These are phyloP conservation scores for Steinernema hermaphroditum DNA, from an alignment of 2,888 invertebrate genomes.

Conservation along the genomic window DNA sequence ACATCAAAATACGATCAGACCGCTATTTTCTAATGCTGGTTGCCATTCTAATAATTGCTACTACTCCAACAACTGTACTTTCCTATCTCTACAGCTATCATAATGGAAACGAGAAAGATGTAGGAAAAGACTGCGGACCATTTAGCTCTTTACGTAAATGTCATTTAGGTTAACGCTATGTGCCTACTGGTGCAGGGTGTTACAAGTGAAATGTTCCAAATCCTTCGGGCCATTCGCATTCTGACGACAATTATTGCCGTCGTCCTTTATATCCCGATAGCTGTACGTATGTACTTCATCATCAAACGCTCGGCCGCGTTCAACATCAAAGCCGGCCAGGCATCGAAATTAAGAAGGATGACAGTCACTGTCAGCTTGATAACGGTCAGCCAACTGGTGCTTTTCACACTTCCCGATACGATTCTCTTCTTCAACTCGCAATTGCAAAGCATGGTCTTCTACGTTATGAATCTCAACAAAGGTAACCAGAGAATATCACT, in stretches of 20 bases:
- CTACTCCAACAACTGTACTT: constrained; percentile 38
- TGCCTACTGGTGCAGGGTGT: constrained; percentile 43
- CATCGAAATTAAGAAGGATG: constrained; percentile 37
- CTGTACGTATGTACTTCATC: constrained; percentile 44
- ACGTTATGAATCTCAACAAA: constrained; percentile 52
- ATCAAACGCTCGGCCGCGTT: constrained; percentile 29
- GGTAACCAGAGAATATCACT: not conserved
- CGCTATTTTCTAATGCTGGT: constrained; percentile 41
- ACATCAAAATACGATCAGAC: constrained; percentile 43
- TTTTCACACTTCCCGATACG: constrained; percentile 46
- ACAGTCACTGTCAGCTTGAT: constrained; percentile 45
- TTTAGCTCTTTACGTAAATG: constrained; percentile 27
- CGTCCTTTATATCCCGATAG: constrained; percentile 44
- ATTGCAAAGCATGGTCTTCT: constrained; percentile 42
- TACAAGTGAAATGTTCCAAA: constrained; percentile 34
- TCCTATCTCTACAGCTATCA: constrained; percentile 1
- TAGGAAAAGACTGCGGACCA: not conserved
- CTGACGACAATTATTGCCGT: constrained; percentile 39
- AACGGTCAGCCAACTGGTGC: constrained; percentile 42
- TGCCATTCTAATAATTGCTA: constrained; percentile 39
- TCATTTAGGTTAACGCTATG: constrained; percentile 42
- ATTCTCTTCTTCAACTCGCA: constrained; percentile 41
- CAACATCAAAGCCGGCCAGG: constrained; percentile 24
- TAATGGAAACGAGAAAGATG: not conserved
- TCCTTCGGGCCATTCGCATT: constrained; percentile 42